These are phyloP conservation scores for Cavia aperea DNA, from an alignment of 2,113 vertebrate genomes.

Conservation along the genomic window DNA sequence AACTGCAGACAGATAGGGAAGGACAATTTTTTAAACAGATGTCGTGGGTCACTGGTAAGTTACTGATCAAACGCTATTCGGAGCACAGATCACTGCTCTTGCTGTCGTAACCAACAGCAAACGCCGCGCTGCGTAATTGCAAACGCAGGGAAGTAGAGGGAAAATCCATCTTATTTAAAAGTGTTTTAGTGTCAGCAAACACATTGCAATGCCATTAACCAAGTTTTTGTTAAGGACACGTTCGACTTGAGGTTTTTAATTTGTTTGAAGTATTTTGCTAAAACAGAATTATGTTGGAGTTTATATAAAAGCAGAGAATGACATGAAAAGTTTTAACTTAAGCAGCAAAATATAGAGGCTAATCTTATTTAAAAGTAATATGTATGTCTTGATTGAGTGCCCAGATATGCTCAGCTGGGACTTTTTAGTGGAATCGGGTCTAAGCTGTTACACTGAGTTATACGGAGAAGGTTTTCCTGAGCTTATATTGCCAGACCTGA, in stretches of 20 bases:
- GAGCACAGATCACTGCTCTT: conserved; percentile 70
- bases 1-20: conserved; percentile 50
- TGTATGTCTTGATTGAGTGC: conserved; percentile 85
- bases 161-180: conserved; percentile 79
- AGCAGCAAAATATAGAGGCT: conserved; percentile 87
- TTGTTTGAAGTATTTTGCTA: conserved; percentile 81
- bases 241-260: conserved; percentile 82
- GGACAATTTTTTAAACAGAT: conserved; percentile 61
- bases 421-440: conserved; percentile 80
- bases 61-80: conserved; percentile 64
- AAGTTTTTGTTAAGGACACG: conserved; percentile 74
- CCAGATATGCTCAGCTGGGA: conserved; percentile 83
- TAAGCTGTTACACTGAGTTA: conserved; percentile 81
- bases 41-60: conserved; percentile 66
- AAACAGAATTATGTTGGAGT: conserved; percentile 81
- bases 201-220: conserved; percentile 73
- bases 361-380: conserved; percentile 89
- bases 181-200: conserved; percentile 76
- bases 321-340: conserved; percentile 88
- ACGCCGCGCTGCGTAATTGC: conserved; percentile 68
- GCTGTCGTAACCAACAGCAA: conserved; percentile 66
- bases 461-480: conserved; percentile 80
- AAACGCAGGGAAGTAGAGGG: conserved; percentile 74
- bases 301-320: conserved; percentile 85
- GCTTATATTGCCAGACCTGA: conserved; percentile 82